Evolutionary conservation across 2,797 vertebrate genomes (phyloP).

Genomic region (Bryconaethiops microstoma): DNA sequence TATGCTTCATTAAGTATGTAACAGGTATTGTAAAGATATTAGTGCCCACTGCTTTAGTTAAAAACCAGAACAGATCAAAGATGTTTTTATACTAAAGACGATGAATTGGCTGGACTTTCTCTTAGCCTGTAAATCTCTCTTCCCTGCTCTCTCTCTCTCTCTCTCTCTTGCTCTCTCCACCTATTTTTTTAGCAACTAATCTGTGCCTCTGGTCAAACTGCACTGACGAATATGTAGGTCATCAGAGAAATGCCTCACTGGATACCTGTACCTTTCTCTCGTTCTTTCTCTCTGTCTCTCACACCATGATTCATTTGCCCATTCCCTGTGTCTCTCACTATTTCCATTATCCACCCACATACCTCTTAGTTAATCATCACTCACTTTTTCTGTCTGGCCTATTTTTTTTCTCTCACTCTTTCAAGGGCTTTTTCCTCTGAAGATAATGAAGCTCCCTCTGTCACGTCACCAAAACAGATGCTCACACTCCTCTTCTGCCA

Average conservation of each 20-base stretch:
- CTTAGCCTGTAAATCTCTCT: background rate
- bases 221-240: constrained; percentile 58
- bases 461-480: background rate
- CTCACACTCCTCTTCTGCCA: background rate
- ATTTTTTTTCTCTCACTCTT: background rate
- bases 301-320: background rate
- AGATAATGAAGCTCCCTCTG: background rate
- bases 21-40: too few species aligned
- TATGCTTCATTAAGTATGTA: too few species aligned
- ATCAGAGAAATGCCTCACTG: constrained; percentile 62
- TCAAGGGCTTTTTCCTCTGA: constrained; percentile 3
- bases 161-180: constrained; percentile 11
- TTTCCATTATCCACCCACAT: background rate
- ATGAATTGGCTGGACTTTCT: background rate
- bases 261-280: constrained; percentile 44
- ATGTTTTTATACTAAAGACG: background rate
- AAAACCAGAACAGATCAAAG: background rate
- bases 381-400: background rate
- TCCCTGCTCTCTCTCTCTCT: constrained; percentile 10
- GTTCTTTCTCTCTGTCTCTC: background rate
- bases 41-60: background rate
- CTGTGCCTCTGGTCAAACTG: constrained; percentile 43
- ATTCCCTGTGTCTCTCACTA: background rate
- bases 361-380: constrained; percentile 8
- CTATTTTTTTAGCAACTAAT: constrained; percentile 50